Percentiles rank a stretch among this genome's conserved stretches.
Evolutionary conservation across 2,888 invertebrate species (phyloP).

Genomic region (Ichneumoninae sp.): DNA sequence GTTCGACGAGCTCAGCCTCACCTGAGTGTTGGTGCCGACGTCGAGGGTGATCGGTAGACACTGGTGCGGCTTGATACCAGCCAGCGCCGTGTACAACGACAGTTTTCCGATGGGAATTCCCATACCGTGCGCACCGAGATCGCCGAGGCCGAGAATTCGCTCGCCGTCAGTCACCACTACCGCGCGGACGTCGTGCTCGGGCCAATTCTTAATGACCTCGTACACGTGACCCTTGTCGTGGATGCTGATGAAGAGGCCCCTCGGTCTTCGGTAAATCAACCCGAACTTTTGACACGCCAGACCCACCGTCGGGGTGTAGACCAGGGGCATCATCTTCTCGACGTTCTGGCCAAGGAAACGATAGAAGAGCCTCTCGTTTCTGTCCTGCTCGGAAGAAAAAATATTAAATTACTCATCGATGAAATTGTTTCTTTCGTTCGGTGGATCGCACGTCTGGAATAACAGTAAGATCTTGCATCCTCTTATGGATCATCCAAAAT

Average conservation of each 20-base stretch:
- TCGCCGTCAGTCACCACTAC: slow-evolving; percentile 99
- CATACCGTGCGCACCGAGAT: slow-evolving; percentile 99
- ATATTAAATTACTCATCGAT: slow-evolving; percentile 14
- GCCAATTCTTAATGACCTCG: slow-evolving; percentile 97
- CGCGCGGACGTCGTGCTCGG: slow-evolving; percentile 93
- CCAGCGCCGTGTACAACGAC: slow-evolving; percentile 97
- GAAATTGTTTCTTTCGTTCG: background rate
- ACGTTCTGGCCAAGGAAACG: slow-evolving; percentile 94
- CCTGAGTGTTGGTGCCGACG: slow-evolving; percentile 95
- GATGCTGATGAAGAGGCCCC: slow-evolving; percentile 98
- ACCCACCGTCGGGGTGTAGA: slow-evolving; percentile 99
- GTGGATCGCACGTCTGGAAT: background rate
- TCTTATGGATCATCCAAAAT: too few species aligned
- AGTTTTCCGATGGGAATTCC: slow-evolving; percentile 99
- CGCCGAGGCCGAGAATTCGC: slow-evolving; percentile 98
- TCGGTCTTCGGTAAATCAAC: slow-evolving; percentile 94
- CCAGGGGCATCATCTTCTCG: slow-evolving; percentile 97
- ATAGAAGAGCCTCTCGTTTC: slow-evolving; percentile 98
- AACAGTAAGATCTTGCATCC: background rate
- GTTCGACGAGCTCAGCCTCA: slow-evolving; percentile 70
- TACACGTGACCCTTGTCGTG: slow-evolving; percentile 98
- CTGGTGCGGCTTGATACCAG: slow-evolving; percentile 97
- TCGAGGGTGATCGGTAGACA: slow-evolving; percentile 97
- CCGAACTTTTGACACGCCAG: slow-evolving; percentile 99
- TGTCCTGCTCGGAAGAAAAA: slow-evolving; percentile 88